phyloP scores from a whole-genome alignment of 1,140 invertebrate species.

The Drosophila erecta region DNA sequence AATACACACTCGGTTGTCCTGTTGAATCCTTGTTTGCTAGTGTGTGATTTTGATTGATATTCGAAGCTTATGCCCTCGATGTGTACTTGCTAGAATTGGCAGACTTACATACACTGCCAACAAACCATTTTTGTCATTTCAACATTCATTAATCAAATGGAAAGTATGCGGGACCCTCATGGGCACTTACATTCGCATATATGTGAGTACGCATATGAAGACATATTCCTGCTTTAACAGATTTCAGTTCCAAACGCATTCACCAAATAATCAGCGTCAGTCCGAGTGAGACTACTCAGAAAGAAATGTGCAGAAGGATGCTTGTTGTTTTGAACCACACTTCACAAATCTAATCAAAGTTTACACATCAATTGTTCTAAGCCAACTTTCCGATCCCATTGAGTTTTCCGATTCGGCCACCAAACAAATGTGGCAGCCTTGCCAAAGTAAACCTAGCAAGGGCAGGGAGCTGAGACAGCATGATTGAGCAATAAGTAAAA shows the following conservation, averaged over 20 bases:
- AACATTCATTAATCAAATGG: constrained; percentile 72
- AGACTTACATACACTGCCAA: constrained; percentile 33
- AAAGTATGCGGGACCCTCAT: constrained; percentile 45
- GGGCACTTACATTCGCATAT: too few species aligned
- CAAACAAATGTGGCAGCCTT: constrained; percentile 1
- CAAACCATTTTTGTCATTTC: constrained; percentile 74
- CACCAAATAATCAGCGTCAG: too few species aligned
- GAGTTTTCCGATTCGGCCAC: constrained; percentile 7
- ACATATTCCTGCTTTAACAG: too few species aligned
- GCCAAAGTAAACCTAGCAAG: constrained; percentile 2
- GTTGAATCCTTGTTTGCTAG: constrained; percentile 16
- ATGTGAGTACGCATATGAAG: too few species aligned
- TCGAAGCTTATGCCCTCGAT: constrained; percentile 58
- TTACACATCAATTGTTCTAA: constrained; percentile 70
- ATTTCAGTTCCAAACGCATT: too few species aligned
- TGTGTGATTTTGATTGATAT: constrained; percentile 71
- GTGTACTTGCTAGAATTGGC: constrained; percentile 5
- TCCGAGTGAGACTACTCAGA: too few species aligned
- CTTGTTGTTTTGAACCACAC: constrained; percentile 30
- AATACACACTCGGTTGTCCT: too few species aligned
- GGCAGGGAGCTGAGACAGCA: constrained; percentile 5
- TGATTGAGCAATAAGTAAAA: constrained; percentile 64
- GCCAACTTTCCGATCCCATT: constrained; percentile 16
- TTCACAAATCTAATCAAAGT: constrained; percentile 66
- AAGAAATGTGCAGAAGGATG: neutral